Percentiles rank a stretch among this genome's conserved stretches.
These are phyloP conservation scores for Labeo catla DNA, from an alignment of 2,113 vertebrate species.

Conservation along the genomic window DNA sequence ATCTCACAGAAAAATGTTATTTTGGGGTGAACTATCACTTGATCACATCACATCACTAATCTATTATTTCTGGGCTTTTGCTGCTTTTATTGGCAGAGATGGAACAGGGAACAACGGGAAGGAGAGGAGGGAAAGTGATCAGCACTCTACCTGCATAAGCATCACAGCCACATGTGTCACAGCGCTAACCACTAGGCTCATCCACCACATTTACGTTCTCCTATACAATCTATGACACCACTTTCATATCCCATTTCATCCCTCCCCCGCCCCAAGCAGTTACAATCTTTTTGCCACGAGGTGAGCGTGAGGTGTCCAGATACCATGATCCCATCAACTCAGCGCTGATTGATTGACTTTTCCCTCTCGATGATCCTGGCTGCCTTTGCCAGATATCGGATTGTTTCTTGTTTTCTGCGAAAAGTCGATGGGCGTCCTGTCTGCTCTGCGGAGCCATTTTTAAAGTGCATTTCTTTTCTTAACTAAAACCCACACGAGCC, in stretches of 20 bases:
- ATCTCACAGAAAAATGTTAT: not conserved
- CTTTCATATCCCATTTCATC: conserved; percentile 57
- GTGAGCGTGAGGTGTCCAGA: conserved; percentile 67
- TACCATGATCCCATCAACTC: conserved; percentile 74
- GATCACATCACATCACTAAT: not conserved
- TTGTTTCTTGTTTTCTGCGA: conserved; percentile 63
- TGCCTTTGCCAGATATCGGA: conserved; percentile 64
- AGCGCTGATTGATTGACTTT: conserved; percentile 63
- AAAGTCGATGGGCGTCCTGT: conserved; percentile 68
- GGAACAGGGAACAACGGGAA: not conserved
- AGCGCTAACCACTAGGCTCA: not conserved
- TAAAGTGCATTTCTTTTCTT: conserved; percentile 67
- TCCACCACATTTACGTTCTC: not conserved
- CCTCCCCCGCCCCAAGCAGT: conserved; percentile 3
- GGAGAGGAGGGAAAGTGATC: not conserved
- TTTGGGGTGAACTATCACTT: not conserved
- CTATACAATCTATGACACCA: not conserved
- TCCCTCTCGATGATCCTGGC: conserved; percentile 60
- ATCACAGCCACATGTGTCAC: not conserved
- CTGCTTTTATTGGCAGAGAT: not conserved
- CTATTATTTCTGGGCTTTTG: not conserved
- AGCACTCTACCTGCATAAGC: not conserved
- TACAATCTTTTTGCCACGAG: conserved; percentile 56
- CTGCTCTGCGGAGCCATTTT: conserved; percentile 53
- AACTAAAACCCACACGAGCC: conserved; percentile 41